Percentiles rank a stretch among this genome's conserved stretches.
phyloP scores from a whole-genome alignment of 2,113 vertebrate species.

The Reinhardtius hippoglossoides region DNA sequence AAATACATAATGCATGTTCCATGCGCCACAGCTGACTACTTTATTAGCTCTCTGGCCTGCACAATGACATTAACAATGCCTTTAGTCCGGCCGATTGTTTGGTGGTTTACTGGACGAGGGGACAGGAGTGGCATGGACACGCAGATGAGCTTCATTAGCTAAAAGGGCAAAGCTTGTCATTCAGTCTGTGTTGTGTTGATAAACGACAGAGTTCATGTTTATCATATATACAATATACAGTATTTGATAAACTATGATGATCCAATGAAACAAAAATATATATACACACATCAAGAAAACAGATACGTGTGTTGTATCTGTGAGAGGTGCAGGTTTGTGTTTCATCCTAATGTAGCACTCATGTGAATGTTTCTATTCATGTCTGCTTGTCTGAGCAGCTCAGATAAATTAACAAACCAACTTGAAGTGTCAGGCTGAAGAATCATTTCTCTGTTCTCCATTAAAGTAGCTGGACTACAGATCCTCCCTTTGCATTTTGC shows the following conservation, averaged over 20 bases:
- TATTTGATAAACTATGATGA: background rate
- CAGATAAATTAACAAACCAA: slow-evolving; percentile 69
- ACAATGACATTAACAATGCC: background rate
- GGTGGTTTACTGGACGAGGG: background rate
- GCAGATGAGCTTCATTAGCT: background rate
- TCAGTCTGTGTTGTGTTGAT: background rate
- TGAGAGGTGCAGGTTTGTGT: background rate
- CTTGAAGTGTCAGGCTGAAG: slow-evolving; percentile 64
- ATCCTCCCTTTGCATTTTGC: slow-evolving; percentile 67
- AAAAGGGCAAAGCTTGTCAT: background rate
- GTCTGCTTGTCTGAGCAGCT: slow-evolving; percentile 53
- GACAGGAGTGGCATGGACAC: background rate
- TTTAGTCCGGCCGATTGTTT: background rate
- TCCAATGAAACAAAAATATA: background rate
- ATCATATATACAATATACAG: no score
- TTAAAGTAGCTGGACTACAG: slow-evolving; percentile 66
- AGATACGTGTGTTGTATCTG: background rate
- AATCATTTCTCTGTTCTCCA: slow-evolving; percentile 60
- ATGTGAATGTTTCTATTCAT: slow-evolving; percentile 43
- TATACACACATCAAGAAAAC: background rate
- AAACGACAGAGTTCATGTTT: background rate
- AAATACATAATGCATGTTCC: background rate
- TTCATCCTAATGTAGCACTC: background rate
- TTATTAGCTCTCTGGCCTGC: background rate
- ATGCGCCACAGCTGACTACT: background rate